A percentile compares a stretch with the other conserved stretches of the same genome.
Conservation (phyloP, 2,888 invertebrate species). For the Melinaea menophilus region DNA sequence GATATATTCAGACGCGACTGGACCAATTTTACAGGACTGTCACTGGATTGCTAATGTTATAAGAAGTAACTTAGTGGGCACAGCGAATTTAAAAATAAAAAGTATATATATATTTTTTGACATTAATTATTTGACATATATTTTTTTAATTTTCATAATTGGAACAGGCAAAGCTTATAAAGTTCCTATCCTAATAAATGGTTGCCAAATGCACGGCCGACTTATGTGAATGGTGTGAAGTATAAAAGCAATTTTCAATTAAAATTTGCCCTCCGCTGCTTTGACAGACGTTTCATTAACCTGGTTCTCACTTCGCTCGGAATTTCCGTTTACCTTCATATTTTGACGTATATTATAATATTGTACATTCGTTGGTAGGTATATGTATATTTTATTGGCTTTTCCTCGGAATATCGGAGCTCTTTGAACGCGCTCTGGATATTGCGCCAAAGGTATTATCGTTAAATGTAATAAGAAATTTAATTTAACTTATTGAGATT, state of each 20-base stretch:
- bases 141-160: not conserved
- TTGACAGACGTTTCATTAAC: constrained; percentile 76
- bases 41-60: too few relatives aligned
- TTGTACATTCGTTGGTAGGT: constrained; percentile 9
- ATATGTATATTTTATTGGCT: constrained; percentile 1
- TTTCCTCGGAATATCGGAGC: not conserved
- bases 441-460: not conserved
- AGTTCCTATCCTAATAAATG: constrained; percentile 24
- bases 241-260: constrained; percentile 66
- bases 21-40: too few relatives aligned
- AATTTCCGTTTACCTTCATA: constrained; percentile 34
- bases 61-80: too few relatives aligned
- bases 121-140: not conserved
- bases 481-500: not conserved
- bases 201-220: constrained; percentile 26
- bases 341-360: constrained; percentile 26
- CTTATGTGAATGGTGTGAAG: constrained; percentile 49
- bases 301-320: constrained; percentile 48
- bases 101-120: too few relatives aligned
- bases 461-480: not conserved
- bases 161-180: not conserved
- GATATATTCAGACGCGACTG: too few relatives aligned
- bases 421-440: too few relatives aligned
- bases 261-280: constrained; percentile 56
- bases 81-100: too few relatives aligned